Conservation (phyloP, 30 jellyfish, hydroid and myxozoan species). For the Clytia hemisphaerica region DNA sequence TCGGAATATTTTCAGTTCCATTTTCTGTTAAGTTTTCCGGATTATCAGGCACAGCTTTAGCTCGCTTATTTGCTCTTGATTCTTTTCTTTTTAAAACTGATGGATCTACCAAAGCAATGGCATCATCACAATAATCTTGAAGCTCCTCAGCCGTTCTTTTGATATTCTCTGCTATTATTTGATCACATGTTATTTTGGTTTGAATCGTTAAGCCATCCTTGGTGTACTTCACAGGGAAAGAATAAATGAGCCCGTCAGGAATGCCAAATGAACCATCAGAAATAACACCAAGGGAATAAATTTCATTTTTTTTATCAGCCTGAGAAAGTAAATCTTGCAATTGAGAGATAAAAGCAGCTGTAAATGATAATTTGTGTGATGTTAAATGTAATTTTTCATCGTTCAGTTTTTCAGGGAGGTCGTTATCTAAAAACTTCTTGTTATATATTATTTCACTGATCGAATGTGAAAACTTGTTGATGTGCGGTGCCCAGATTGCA, state of each 20-base stretch:
- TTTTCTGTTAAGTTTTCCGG: too few species aligned
- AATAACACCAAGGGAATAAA: conserved; percentile 55
- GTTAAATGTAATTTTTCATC: conserved; percentile 1
- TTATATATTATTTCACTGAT: conserved; percentile 63
- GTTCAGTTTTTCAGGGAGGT: conserved; percentile 13
- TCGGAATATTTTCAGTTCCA: too few species aligned
- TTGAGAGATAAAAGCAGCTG: conserved; percentile 82
- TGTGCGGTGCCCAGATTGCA: conserved; percentile 98
- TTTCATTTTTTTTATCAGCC: conserved; percentile 27
- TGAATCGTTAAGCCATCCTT: conserved; percentile 31
- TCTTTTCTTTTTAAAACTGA: too few species aligned
- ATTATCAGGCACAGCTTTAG: too few species aligned
- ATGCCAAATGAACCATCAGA: conserved; percentile 88
- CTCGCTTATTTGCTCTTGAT: too few species aligned
- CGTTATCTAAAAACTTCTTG: conserved; percentile 56
- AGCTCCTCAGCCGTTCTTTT: conserved; percentile 31
- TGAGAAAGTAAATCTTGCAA: conserved; percentile 38
- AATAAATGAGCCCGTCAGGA: conserved; percentile 72
- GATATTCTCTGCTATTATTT: conserved; percentile 13
- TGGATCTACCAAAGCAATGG: too few species aligned
- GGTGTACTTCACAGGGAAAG: conserved; percentile 58
- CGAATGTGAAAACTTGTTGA: conserved; percentile 50
- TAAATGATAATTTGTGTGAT: conserved; percentile 25
- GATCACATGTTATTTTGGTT: conserved; percentile 22
- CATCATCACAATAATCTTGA: conserved; percentile 26